A percentile compares a stretch with the other conserved stretches of the same genome.
phyloP scores from a whole-genome alignment of 2,113 vertebrate species.

The Eleginops maclovinus region DNA sequence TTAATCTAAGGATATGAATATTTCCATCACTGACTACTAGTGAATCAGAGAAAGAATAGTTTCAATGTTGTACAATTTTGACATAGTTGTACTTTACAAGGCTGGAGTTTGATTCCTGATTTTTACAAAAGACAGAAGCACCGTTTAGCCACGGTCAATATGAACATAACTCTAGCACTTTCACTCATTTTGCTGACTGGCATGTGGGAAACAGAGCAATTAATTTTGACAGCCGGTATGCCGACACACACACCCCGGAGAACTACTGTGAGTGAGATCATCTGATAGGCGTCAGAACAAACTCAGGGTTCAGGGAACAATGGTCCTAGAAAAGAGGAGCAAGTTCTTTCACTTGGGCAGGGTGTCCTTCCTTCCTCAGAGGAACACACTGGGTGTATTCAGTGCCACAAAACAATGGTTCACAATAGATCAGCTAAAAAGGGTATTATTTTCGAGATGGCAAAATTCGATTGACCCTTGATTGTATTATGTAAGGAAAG shows the following conservation, averaged over 20 bases:
- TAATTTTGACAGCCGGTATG: constrained; percentile 10
- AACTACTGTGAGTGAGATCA: constrained; percentile 52
- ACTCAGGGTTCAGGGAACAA: constrained; percentile 69
- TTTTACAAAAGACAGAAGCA: too few relatives aligned
- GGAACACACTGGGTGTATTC: constrained; percentile 80
- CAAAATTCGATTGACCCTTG: constrained; percentile 64
- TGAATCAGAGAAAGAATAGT: neutral
- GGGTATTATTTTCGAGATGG: constrained; percentile 68
- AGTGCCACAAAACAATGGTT: constrained; percentile 65
- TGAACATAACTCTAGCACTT: neutral
- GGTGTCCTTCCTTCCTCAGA: constrained; percentile 83
- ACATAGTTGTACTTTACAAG: too few relatives aligned
- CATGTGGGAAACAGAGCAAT: constrained; percentile 12
- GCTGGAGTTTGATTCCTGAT: neutral
- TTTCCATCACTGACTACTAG: neutral
- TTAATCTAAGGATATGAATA: neutral
- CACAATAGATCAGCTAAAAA: constrained; percentile 70
- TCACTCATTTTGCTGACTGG: neutral
- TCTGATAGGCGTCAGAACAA: constrained; percentile 60
- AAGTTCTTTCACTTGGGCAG: constrained; percentile 75
- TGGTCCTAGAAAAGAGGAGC: constrained; percentile 73
- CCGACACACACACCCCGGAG: constrained; percentile 1
- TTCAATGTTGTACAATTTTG: neutral
- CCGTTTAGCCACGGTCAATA: too few relatives aligned
- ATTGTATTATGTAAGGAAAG: constrained; percentile 38